phyloP scores from a whole-genome alignment of 2,113 vertebrate species.

The Megaceryle torquata region DNA sequence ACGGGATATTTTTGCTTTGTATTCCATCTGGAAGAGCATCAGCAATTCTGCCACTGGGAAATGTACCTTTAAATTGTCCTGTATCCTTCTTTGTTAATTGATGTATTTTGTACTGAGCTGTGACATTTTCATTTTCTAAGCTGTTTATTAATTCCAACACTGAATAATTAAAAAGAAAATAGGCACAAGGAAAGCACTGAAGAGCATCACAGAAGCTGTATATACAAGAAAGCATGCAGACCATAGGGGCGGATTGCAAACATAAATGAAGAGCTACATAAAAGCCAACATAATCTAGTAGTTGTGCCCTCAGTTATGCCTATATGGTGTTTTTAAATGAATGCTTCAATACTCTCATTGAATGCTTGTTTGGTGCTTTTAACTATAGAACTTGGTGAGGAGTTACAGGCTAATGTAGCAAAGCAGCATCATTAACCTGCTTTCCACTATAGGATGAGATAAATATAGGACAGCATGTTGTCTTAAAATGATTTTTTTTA shows the following conservation, averaged over 20 bases:
- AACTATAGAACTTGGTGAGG: background rate
- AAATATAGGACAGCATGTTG: background rate
- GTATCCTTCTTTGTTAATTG: background rate
- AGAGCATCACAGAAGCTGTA: background rate
- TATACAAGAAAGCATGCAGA: background rate
- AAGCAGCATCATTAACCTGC: background rate
- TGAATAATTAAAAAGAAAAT: conserved; percentile 4
- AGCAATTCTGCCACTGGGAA: background rate
- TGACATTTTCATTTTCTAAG: conserved; percentile 24
- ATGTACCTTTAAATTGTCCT: conserved; percentile 20
- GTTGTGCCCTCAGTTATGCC: background rate
- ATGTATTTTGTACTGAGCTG: background rate
- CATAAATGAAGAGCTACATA: background rate
- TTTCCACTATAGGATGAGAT: background rate
- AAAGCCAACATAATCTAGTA: background rate
- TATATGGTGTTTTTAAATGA: background rate
- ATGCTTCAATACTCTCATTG: background rate
- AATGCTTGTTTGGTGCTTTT: background rate
- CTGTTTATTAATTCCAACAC: background rate
- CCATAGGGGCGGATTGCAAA: background rate
- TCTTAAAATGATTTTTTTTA: background rate
- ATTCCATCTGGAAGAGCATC: background rate
- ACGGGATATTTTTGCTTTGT: background rate
- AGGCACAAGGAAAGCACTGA: background rate
- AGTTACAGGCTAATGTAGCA: background rate